Evolutionary conservation across 1,140 invertebrate genomes (phyloP).

Genomic region (Drosophila willistoni): DNA sequence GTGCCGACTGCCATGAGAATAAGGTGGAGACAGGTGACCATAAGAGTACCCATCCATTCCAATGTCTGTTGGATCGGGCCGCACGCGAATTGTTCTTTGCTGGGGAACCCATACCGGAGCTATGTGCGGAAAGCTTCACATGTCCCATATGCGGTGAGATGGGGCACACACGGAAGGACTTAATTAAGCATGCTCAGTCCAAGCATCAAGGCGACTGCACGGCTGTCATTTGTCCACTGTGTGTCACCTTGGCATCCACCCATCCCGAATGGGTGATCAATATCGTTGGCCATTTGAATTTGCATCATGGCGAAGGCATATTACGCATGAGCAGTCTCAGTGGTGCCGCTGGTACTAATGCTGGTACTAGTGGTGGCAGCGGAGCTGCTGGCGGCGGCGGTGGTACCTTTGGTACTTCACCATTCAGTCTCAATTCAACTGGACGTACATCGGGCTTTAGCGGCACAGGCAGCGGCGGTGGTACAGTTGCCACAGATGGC

Average conservation of each 20-base stretch:
- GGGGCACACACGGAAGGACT: slow-evolving; percentile 30
- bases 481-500: not conserved
- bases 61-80: slow-evolving; percentile 52
- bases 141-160: slow-evolving; percentile 59
- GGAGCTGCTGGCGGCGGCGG: not conserved
- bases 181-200: slow-evolving; percentile 35
- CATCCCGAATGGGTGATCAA: slow-evolving; percentile 15
- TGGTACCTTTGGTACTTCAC: not conserved
- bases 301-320: slow-evolving; percentile 23
- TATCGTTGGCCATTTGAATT: slow-evolving; percentile 29
- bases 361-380: not conserved
- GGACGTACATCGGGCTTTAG: no score
- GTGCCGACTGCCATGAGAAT: slow-evolving; percentile 32
- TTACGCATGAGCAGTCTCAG: not conserved
- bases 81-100: slow-evolving; percentile 40
- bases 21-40: slow-evolving; percentile 25
- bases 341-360: not conserved
- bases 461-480: not conserved
- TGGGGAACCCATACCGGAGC: slow-evolving; percentile 39
- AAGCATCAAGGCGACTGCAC: slow-evolving; percentile 25
- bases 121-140: slow-evolving; percentile 64
- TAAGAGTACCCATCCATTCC: slow-evolving; percentile 43
- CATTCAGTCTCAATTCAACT: no score
- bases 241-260: slow-evolving; percentile 36
- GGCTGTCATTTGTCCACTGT: slow-evolving; percentile 58